Evolutionary conservation across 2,888 invertebrate species (phyloP).

Genomic region (Tetrapedia diversipes): DNA sequence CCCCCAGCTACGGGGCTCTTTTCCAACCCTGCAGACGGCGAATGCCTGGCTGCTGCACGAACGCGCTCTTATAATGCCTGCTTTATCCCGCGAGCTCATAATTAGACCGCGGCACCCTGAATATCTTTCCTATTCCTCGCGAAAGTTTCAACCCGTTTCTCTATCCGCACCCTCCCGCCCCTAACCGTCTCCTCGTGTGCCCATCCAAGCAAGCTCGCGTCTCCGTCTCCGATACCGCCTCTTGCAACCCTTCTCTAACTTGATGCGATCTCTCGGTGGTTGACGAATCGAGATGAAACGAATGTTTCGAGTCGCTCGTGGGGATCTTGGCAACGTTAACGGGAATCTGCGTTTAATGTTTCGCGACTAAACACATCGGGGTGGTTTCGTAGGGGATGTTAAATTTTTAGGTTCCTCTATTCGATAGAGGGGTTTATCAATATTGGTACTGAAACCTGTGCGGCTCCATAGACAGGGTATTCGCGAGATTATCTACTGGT

Average conservation of each 20-base stretch:
- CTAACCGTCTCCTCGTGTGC: neutral
- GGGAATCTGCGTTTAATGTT: too few species aligned
- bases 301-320: too few species aligned
- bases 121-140: conserved; percentile 71
- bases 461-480: too few species aligned
- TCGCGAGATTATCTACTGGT: neutral
- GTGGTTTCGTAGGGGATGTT: too few species aligned
- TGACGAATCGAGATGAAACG: too few species aligned
- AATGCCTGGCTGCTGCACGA: conserved; percentile 63
- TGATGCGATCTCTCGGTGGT: conserved; percentile 1
- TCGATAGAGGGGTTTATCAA: too few species aligned
- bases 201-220: neutral
- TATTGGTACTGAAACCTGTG: too few species aligned
- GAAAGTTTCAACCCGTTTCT: conserved; percentile 61
- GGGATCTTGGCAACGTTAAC: too few species aligned
- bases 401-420: too few species aligned
- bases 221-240: neutral
- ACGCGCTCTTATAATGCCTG: conserved; percentile 63
- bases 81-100: conserved; percentile 71
- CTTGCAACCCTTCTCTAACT: too few species aligned
- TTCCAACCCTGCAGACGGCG: conserved; percentile 29
- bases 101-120: conserved; percentile 71
- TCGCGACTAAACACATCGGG: too few species aligned
- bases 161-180: neutral
- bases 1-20: too few species aligned